Conservation (phyloP, 2,113 vertebrate genomes). For the Haliaeetus leucogaster region DNA sequence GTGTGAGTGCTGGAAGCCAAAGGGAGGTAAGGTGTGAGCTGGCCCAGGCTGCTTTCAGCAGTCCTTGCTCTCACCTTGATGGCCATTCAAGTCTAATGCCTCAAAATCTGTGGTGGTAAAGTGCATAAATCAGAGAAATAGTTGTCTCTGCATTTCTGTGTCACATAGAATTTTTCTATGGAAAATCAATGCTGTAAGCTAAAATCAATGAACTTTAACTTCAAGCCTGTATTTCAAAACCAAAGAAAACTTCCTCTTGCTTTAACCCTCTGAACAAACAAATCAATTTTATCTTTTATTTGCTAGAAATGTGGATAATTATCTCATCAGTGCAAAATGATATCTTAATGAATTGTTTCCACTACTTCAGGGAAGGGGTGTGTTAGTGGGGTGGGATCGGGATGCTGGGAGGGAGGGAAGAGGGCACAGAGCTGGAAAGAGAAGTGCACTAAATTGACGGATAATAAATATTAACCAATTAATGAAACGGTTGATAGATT, state of each 20-base stretch:
- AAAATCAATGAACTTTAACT: not conserved
- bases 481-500: not conserved
- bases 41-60: not conserved
- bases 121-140: not conserved
- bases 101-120: not conserved
- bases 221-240: not conserved
- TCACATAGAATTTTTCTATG: not conserved
- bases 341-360: not conserved
- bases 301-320: not conserved
- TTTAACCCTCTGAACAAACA: not conserved
- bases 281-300: not conserved
- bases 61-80: not conserved
- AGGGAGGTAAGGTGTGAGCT: not conserved
- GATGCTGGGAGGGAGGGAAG: not conserved
- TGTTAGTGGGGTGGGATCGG: rapidly evolving
- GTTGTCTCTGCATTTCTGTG: not conserved
- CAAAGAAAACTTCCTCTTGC: not conserved
- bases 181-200: not conserved
- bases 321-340: not conserved
- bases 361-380: rapidly evolving
- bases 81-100: not conserved
- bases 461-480: not conserved
- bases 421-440: not conserved
- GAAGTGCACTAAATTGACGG: not conserved
- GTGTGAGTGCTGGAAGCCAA: not conserved